A percentile compares a stretch with the other conserved stretches of the same genome.
These are phyloP conservation scores for Eptatretus burgeri DNA, from an alignment of 2,113 vertebrate species.

Conservation along the genomic window DNA sequence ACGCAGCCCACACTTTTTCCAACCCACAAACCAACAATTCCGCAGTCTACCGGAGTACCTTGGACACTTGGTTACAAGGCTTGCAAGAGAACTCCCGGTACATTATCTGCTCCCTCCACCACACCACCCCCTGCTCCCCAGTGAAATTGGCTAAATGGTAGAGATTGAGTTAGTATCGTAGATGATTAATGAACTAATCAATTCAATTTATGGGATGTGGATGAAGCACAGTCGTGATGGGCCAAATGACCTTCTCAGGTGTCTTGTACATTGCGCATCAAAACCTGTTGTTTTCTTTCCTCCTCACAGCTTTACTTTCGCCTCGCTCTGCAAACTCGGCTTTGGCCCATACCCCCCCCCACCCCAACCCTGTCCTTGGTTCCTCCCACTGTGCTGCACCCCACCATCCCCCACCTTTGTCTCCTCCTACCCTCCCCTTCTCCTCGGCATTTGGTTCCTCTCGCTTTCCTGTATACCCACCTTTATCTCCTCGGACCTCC, in stretches of 20 bases:
- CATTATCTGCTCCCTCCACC: conserved; percentile 16
- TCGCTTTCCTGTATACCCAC: neutral
- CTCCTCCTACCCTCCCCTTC: neutral
- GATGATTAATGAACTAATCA: neutral
- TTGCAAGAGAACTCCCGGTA: conserved; percentile 90
- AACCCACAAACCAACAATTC: conserved; percentile 88
- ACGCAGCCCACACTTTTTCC: conserved; percentile 91
- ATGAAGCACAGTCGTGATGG: no score
- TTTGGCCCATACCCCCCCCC: no score
- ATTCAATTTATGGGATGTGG: neutral
- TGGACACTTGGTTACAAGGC: conserved; percentile 93
- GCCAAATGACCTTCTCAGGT: no score
- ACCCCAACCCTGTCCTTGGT: no score
- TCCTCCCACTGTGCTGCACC: no score
- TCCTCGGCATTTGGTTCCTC: neutral
- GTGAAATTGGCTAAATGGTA: neutral
- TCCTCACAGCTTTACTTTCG: no score
- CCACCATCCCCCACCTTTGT: neutral
- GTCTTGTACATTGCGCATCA: no score
- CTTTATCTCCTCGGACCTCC: no score
- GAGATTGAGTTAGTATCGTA: neutral
- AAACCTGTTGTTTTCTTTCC: no score
- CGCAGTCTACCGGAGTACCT: conserved; percentile 88
- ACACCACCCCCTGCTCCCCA: neutral
- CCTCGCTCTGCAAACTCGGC: no score